A percentile compares a stretch with the other conserved stretches of the same genome.
Evolutionary conservation across 2,113 vertebrate species (phyloP).

Genomic region (Epinephelus fuscoguttatus): DNA sequence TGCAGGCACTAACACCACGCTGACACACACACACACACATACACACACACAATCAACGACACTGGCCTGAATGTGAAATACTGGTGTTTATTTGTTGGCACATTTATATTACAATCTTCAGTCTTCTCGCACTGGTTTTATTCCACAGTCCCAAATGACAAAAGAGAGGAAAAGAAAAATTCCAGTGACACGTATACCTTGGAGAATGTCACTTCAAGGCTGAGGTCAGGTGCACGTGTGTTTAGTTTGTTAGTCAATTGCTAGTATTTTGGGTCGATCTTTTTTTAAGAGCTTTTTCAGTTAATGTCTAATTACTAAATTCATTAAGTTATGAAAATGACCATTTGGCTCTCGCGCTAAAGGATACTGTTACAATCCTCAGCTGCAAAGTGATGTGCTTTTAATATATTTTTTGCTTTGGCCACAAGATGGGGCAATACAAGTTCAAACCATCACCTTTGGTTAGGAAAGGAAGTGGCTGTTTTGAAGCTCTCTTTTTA

Average conservation of each 20-base stretch:
- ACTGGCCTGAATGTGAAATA: slow-evolving; percentile 82
- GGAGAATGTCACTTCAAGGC: slow-evolving; percentile 68
- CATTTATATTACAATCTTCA: slow-evolving; percentile 89
- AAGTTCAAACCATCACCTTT: slow-evolving; percentile 25
- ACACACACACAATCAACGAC: slow-evolving; percentile 12
- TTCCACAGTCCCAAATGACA: slow-evolving; percentile 84
- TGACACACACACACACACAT: too few relatives aligned
- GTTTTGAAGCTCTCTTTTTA: slow-evolving; percentile 1
- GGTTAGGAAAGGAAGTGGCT: slow-evolving; percentile 33
- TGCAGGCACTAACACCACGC: too few relatives aligned
- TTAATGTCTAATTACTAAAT: background rate
- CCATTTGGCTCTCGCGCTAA: background rate
- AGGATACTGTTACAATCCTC: slow-evolving; percentile 41
- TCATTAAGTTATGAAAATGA: slow-evolving; percentile 7
- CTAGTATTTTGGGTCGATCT: slow-evolving; percentile 6
- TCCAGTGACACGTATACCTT: slow-evolving; percentile 78
- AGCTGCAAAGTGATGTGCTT: slow-evolving; percentile 45
- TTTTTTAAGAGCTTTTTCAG: background rate
- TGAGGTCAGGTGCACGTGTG: slow-evolving; percentile 57
- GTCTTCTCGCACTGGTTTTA: slow-evolving; percentile 84
- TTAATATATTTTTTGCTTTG: slow-evolving; percentile 28
- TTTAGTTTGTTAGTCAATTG: slow-evolving; percentile 34
- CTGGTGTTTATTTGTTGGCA: slow-evolving; percentile 91
- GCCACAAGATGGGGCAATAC: slow-evolving; percentile 68
- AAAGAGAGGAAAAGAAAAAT: slow-evolving; percentile 61